Base-by-base conservation (phyloP, 1,140 invertebrate species). In the Halotydeus destructor region DNA sequence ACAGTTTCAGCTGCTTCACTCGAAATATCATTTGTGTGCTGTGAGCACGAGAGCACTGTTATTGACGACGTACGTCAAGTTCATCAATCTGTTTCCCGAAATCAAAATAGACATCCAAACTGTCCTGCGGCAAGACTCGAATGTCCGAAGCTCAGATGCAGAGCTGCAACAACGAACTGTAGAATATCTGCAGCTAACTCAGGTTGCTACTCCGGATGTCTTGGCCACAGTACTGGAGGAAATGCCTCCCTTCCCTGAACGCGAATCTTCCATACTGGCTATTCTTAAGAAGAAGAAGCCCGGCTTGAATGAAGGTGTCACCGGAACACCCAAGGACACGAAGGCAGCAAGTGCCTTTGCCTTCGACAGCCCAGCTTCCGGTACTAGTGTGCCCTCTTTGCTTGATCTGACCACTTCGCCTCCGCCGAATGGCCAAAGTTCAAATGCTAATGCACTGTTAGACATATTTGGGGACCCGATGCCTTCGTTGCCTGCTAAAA, bases 161-260 rank as follows among this genome's bases (percentile, higher is more conserved):
- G 94, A 99, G 60, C 61, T 99, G 14, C 94, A 99, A 57, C 93
- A 99, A 60, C 70, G 94, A 56, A 86, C 91, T 36, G 89, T 89
- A 25, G 94, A 99, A 64, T 99, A 99, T 67, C 65, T 98, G 21
- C 85, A 93, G 53, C 64, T 99, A 30, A 94, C 84, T 57, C 84
- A 89, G 49, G 82, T 97, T 42, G 86, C 91, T 9, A 86, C 86
- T 35, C 76, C 83, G 22, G 91, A 98, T 71, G 91, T 98, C 49
- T 64, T 99, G 59, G 89, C 89, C 5, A 96, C 88, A 35, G 91
- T 99, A 41, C 66, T 99, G 38, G 94, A 99, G 69, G 93, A 98
- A 69, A 99, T 99, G 94, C 94, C 94, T 38, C 89, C 93, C 35
- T 99, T 98, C 65, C 86, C 93, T 2, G 94, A 99, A 64, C 71